Evolutionary conservation across 64 coral and sea anemone species (phyloP), one percentile per base, ranked within the genome.

Genomic region (Stichodactyla helianthus): DNA sequence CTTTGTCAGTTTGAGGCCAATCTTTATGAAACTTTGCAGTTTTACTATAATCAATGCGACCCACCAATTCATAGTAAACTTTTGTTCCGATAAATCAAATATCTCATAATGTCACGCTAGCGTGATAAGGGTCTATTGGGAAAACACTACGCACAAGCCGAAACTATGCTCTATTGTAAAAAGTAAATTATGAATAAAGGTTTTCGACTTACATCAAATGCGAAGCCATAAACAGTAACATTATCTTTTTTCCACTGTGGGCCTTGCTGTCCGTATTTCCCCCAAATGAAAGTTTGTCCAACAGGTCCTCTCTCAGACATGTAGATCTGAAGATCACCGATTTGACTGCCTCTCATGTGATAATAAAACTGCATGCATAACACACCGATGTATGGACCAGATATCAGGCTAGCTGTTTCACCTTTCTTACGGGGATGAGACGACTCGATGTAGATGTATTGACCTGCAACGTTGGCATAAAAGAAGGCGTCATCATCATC

Each of bases 301-400:
- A 25, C 1, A 1, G 87, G 54, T 13, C 85, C 79, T 23, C 85
- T 82, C 25, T 91, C 90, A 11, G 82, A 57, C 44, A 96, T 54
- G 70, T 87, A 96, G 31, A 82, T 92, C 60, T 90, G 90, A 79
- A 96, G 91, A 82, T 92, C 90, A 28, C 87, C 94, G 59, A 93
- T 90, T 18, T 84, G 67, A 55, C 74, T 70, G 13, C 94, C 94
- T 28, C 54, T 93, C 94, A 96, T 96, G 23, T 74, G 81, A 71
- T 88, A 96, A 59, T 51, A 93, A 50, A 96, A 96, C 5, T 87
- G 44, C 94, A 96, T 96, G 26, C 94, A 96, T 70, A 68, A 74
- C 59, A 93, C 88, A 6, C 94, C 94, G 10, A 70, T 85, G 53
- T 89, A 77, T 0, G 91, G 91, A 6, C 91, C 91, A 16, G 85